phyloP scores from a whole-genome alignment of 2,797 vertebrate species.

The Enteromius anoplus region DNA sequence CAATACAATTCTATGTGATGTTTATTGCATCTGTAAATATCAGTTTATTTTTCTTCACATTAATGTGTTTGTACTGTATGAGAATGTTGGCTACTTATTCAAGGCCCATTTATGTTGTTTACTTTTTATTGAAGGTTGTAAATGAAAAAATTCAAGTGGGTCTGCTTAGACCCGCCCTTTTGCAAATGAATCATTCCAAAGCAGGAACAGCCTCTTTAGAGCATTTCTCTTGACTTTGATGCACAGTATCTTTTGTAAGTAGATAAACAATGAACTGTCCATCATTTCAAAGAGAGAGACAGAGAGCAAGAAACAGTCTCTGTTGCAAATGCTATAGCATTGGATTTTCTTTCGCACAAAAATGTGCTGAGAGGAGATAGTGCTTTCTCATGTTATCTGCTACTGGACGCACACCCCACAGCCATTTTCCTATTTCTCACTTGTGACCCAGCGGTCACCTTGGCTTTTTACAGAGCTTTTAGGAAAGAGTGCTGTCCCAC shows the following conservation, averaged over 20 bases:
- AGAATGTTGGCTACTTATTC: background rate
- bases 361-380: constrained; percentile 77
- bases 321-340: constrained; percentile 64
- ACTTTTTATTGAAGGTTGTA: constrained; percentile 7
- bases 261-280: constrained; percentile 47
- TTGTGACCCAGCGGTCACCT: constrained; percentile 79
- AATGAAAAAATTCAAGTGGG: background rate
- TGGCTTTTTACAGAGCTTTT: constrained; percentile 76
- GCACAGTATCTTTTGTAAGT: constrained; percentile 11
- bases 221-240: constrained; percentile 39
- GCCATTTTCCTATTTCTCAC: constrained; percentile 80
- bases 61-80: constrained; percentile 6
- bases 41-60: constrained; percentile 2
- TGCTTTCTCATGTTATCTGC: constrained; percentile 80
- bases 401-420: constrained; percentile 70
- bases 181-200: constrained; percentile 6
- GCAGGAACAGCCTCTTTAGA: background rate
- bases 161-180: constrained; percentile 53
- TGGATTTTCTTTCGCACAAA: constrained; percentile 58
- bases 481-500: constrained; percentile 70
- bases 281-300: constrained; percentile 49
- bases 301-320: constrained; percentile 55
- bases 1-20: background rate
- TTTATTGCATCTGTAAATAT: constrained; percentile 15
- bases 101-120: background rate